Conservation (phyloP, 2,888 invertebrate genomes). For the Neocrepidodera transversa region DNA sequence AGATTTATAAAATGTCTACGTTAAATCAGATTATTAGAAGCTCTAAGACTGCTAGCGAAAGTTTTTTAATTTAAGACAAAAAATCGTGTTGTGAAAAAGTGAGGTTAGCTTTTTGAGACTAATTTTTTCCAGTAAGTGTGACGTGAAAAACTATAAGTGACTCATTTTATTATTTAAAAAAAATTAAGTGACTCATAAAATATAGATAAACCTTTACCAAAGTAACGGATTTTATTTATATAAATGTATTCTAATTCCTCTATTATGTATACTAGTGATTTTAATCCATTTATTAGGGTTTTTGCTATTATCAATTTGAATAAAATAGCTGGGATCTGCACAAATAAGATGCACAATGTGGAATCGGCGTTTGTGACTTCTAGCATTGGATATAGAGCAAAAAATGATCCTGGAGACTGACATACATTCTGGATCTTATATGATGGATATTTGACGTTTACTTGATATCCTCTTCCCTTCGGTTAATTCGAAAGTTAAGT, state of each 20-base stretch:
- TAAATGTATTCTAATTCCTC: constrained; percentile 39
- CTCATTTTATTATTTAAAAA: constrained; percentile 31
- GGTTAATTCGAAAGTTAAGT: constrained; percentile 41
- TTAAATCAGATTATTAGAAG: constrained; percentile 59
- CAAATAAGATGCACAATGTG: constrained; percentile 57
- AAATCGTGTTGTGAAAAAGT: constrained; percentile 40
- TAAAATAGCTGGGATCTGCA: constrained; percentile 54
- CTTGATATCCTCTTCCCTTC: constrained; percentile 50
- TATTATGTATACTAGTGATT: constrained; percentile 54
- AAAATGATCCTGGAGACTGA: constrained; percentile 69
- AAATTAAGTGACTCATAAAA: constrained; percentile 27
- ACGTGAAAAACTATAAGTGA: constrained; percentile 37
- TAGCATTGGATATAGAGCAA: constrained; percentile 57
- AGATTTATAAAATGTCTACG: constrained; percentile 57
- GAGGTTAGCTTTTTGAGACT: constrained; percentile 43
- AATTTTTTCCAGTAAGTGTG: constrained; percentile 41
- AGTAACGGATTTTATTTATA: constrained; percentile 24
- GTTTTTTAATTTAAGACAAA: constrained; percentile 38
- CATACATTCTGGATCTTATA: constrained; percentile 55
- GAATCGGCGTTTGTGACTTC: constrained; percentile 54
- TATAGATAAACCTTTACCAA: constrained; percentile 19
- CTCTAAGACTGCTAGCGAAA: constrained; percentile 53
- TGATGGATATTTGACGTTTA: constrained; percentile 55
- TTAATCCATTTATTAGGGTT: constrained; percentile 46
- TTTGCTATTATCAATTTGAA: constrained; percentile 49